Base-by-base conservation (phyloP, 2,797 vertebrate species). In the Pangasius larnaudii region DNA sequence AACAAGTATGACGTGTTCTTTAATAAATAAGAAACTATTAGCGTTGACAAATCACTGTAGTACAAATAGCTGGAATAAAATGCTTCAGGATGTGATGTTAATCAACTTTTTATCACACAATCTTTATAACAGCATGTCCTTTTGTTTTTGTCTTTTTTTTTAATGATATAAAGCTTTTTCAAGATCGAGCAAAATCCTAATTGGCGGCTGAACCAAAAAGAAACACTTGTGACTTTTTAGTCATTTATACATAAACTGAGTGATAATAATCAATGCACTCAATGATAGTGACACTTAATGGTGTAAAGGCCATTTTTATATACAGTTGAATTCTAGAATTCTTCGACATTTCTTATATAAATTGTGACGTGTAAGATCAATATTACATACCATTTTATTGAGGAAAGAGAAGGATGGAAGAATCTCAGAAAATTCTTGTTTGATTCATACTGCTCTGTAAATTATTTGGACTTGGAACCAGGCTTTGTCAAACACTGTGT, bases 401-500 rank as follows among this genome's bases (percentile, higher is more conserved):
- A 84, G 71, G 82, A 88, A 78, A 89, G 63, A 79, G 30, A n/a
- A 58, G 49, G 33, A 69, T 27, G 61, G 0, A 79, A 46, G 4
- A 88, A 84, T 71, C n/a, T 82, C 71, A 88, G 89, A 87, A 90
- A 91, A 88, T 92, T 92, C 89, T 92, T 90, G 92, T 88, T 86
- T 84, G 92, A 94, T 89, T 92, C 91, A 91, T 90, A 77, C 92
- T 84, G 86, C 88, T 86, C 88, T 79, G 89, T 93, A 92, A 92
- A 16, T 22, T 65, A 49, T 84, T 10, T 67, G 42, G 81, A 84
- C 16, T 82, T 63, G 27, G 24, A 39, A n/a, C 51, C 33, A 58
- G 51, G 22, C 33, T 85, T 86, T 92, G 83, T 87, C 86, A 89
- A 85, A 83, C 39, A 22, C 80, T 85, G 75, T 61, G 90, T 93